Evolutionary conservation across 2,888 invertebrate genomes (phyloP).

Genomic region (Coelinius sp.): DNA sequence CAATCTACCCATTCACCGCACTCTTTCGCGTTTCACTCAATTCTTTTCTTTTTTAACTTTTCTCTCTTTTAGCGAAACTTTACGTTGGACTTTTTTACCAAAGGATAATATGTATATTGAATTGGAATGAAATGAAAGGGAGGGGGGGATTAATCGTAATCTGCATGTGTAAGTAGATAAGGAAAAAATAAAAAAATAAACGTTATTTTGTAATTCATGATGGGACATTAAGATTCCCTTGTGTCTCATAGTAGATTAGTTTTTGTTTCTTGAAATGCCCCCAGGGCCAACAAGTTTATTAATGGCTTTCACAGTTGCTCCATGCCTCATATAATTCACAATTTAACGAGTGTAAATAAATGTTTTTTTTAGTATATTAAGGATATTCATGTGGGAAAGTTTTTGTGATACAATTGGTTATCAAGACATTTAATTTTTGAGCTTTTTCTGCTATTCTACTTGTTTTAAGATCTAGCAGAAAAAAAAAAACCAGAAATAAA

Average conservation of each 20-base stretch:
- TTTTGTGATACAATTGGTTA: no score
- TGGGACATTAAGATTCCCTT: conserved; percentile 9
- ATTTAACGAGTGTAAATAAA: not conserved
- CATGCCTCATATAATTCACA: not conserved
- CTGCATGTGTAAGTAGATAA: not conserved
- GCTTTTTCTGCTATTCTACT: no score
- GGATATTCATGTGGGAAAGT: no score
- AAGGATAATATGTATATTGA: not conserved
- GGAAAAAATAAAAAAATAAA: not conserved
- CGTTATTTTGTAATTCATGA: conserved; percentile 16
- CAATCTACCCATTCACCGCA: conserved; percentile 28
- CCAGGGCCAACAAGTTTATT: conserved; percentile 22
- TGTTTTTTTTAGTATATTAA: not conserved
- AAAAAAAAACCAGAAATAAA: no score
- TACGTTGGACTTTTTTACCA: not conserved
- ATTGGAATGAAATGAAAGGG: not conserved
- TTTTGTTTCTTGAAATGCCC: conserved; percentile 16
- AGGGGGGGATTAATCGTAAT: not conserved
- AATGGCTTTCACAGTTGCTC: conserved; percentile 17
- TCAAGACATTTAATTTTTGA: no score
- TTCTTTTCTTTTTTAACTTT: not conserved
- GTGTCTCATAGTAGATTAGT: conserved; percentile 13
- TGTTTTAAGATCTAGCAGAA: no score
- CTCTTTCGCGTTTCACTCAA: conserved; percentile 12
- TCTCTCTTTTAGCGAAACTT: not conserved